A percentile compares a stretch with the other conserved stretches of the same genome.
phyloP scores from a whole-genome alignment of 2,888 invertebrate genomes.

The Cheilosia impressa region DNA sequence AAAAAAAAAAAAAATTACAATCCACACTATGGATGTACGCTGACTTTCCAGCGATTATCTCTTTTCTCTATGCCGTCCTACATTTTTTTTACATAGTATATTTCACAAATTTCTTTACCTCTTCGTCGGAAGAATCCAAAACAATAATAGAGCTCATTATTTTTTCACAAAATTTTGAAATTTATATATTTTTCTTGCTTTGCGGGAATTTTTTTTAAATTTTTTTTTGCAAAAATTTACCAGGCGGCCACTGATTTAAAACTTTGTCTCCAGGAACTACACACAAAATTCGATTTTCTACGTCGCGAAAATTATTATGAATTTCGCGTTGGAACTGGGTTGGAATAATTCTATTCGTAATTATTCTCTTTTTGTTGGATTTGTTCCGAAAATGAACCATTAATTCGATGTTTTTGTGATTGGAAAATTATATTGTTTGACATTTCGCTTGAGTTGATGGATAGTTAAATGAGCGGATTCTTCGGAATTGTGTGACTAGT shows the following conservation, averaged over 20 bases:
- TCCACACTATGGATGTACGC: conserved; percentile 60
- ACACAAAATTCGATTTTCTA: conserved; percentile 42
- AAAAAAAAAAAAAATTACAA: conserved; percentile 40
- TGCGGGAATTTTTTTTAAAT: neutral
- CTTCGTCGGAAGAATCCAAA: conserved; percentile 83
- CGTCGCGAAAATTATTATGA: conserved; percentile 65
- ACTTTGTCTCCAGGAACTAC: conserved; percentile 37
- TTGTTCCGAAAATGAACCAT: conserved; percentile 77
- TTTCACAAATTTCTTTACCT: conserved; percentile 80
- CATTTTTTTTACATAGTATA: conserved; percentile 63
- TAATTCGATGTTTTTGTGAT: conserved; percentile 77
- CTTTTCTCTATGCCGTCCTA: conserved; percentile 57
- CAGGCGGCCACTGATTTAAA: conserved; percentile 46
- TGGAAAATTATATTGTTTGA: conserved; percentile 76
- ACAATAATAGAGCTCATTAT: conserved; percentile 82
- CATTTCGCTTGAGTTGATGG: conserved; percentile 68
- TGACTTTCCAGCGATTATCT: conserved; percentile 62
- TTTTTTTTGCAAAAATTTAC: conserved; percentile 32
- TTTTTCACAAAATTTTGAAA: conserved; percentile 12
- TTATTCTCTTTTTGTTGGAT: conserved; percentile 76
- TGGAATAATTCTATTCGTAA: conserved; percentile 67
- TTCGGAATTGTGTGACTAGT: conserved; percentile 59
- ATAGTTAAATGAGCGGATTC: conserved; percentile 66
- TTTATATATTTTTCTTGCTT: neutral
- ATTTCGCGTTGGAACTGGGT: conserved; percentile 55